Base-by-base conservation (phyloP, 2,113 vertebrate species). In the Syngnathus typhle region DNA sequence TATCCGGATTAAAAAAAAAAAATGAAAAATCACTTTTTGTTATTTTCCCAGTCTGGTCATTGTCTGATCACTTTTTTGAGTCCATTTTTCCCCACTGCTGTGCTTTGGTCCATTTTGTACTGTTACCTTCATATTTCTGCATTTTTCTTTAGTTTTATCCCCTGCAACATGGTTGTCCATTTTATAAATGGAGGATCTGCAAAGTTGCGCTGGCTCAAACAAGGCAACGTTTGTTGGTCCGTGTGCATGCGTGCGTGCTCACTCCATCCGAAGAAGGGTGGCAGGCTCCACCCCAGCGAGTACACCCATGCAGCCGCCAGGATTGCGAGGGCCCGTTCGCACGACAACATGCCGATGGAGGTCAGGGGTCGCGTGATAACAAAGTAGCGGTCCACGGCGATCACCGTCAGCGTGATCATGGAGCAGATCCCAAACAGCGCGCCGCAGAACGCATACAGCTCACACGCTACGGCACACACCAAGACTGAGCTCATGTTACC, bases 231-330 rank as follows among this genome's bases (percentile, higher is more conserved):
- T 39, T 39, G 39, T 7, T 47, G 44, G 55, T 66, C 0, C 27
- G 39, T 80, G 64, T 16, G 36, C 37, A 32, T 11, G 36, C 37
- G 37, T 11, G 12, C 47, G 58, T 60, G 60, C 88, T 85, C 70
- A 90, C 89, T 90, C 89, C 89, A 90, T 62, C 89, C 87, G 11
- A 90, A 90, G 83, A 90, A 90, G 0, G 89, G 89, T 0, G 89
- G 89, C 68, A 90, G 70, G 69, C 89, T 90, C 89, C 89, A 90
- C 10, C 74, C 82, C 76, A 90, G 76, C 0, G 87, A 85, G 76
- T 90, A 90, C 6, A 15, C 0, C 89, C 89, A 90, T 54, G 82
- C 86, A 0, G 21, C 81, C 32, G 47, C 0, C 6, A 90, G 84
- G 75, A 89, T 72, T 23, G 75, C 7, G 1, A 86, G 13, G 3